These are phyloP conservation scores for Emys orbicularis DNA, from an alignment of 2,797 vertebrate species.

Conservation along the genomic window DNA sequence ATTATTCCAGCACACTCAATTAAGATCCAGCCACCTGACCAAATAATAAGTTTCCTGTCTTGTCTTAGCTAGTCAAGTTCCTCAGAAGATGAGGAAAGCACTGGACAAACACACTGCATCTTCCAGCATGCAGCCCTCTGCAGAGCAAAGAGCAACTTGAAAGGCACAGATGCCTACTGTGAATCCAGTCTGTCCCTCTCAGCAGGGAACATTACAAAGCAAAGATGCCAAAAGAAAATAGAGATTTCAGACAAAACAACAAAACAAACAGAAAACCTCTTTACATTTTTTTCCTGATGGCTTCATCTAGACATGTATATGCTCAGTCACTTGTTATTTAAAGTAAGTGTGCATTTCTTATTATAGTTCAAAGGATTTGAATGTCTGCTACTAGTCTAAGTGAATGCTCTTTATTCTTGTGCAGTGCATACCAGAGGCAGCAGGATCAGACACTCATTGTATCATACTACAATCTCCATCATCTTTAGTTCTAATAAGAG, in stretches of 20 bases:
- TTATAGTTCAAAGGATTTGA: constrained; percentile 53
- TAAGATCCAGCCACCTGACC: constrained; percentile 29
- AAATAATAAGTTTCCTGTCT: constrained; percentile 34
- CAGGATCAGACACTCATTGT: constrained; percentile 8
- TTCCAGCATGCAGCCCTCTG: constrained; percentile 15
- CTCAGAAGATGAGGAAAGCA: constrained; percentile 23
- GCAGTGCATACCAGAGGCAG: not conserved
- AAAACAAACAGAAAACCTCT: constrained; percentile 51
- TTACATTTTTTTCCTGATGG: not conserved
- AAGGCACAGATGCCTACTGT: constrained; percentile 55
- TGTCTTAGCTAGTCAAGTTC: constrained; percentile 35
- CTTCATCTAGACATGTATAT: constrained; percentile 49
- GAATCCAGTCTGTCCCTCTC: constrained; percentile 67
- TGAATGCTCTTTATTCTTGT: constrained; percentile 40
- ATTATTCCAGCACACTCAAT: not conserved
- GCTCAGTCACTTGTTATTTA: constrained; percentile 48
- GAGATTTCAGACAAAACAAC: constrained; percentile 61
- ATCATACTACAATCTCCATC: constrained; percentile 17
- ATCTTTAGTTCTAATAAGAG: constrained; percentile 31
- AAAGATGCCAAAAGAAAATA: constrained; percentile 38
- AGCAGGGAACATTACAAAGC: constrained; percentile 42
- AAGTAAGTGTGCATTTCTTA: constrained; percentile 47
- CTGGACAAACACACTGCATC: constrained; percentile 27
- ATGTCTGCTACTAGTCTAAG: constrained; percentile 46
- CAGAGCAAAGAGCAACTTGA: constrained; percentile 59